Percentiles rank a stretch among this genome's conserved stretches.
Evolutionary conservation across 1,140 invertebrate species (phyloP).

Genomic region (Drosophila funebris): DNA sequence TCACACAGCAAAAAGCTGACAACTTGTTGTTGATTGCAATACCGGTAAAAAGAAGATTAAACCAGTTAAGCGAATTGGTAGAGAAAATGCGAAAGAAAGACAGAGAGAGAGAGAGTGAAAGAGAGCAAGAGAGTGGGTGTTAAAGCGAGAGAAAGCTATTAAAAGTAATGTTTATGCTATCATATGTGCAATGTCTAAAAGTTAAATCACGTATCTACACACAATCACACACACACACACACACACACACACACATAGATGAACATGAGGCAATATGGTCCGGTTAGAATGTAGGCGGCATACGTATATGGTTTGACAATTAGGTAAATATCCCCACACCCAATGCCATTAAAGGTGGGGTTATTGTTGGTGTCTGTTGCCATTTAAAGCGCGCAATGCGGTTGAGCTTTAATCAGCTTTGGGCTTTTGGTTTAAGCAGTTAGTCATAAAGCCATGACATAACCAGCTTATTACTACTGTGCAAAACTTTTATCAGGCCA

Average conservation of each 20-base stretch:
- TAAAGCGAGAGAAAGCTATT: constrained; percentile 18
- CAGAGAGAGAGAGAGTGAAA: neutral
- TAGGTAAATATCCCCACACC: constrained; percentile 5
- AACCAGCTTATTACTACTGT: constrained; percentile 19
- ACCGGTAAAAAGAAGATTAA: constrained; percentile 6
- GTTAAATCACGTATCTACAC: neutral
- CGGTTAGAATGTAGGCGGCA: constrained; percentile 9
- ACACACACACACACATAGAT: neutral
- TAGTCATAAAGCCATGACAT: constrained; percentile 33
- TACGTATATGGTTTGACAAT: constrained; percentile 19
- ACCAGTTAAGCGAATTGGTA: constrained; percentile 12
- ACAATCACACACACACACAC: neutral
- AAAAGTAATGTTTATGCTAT: constrained; percentile 41
- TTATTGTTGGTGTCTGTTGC: neutral
- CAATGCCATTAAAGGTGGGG: constrained; percentile 14
- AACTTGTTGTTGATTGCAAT: constrained; percentile 12
- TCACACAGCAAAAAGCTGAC: neutral
- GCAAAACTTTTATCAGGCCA: constrained; percentile 19
- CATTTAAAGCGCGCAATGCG: constrained; percentile 18
- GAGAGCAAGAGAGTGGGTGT: neutral
- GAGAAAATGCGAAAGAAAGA: neutral
- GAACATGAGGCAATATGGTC: constrained; percentile 18
- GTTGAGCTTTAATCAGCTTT: constrained; percentile 27
- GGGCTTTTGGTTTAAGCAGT: constrained; percentile 6
- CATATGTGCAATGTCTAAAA: constrained; percentile 23